These are phyloP conservation scores for Pyrgus malvae DNA, from an alignment of 2,888 invertebrate species.

Conservation along the genomic window DNA sequence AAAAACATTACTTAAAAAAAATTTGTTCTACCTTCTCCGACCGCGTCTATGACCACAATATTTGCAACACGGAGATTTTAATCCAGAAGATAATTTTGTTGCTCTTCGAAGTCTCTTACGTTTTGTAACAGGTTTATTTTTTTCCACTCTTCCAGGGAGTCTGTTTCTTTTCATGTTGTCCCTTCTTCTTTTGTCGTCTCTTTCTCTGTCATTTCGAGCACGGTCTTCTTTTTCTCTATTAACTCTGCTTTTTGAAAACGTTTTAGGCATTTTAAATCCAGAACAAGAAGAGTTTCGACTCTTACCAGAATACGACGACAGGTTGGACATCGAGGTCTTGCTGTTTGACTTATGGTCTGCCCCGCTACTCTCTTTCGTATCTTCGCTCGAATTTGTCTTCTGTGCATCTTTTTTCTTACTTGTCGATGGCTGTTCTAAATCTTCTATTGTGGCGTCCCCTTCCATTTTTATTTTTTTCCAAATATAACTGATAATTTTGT, in stretches of 20 bases:
- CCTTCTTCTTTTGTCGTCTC: slow-evolving; percentile 33
- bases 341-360: slow-evolving; percentile 40
- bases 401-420: slow-evolving; percentile 32
- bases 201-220: slow-evolving; percentile 26
- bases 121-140: slow-evolving; percentile 38
- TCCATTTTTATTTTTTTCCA: slow-evolving; percentile 51
- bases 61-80: slow-evolving; percentile 39
- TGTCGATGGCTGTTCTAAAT: slow-evolving; percentile 31
- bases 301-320: slow-evolving; percentile 33
- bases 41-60: slow-evolving; percentile 59
- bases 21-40: slow-evolving; percentile 62
- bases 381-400: slow-evolving; percentile 30
- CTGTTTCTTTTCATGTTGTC: background rate
- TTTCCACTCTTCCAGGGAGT: slow-evolving; percentile 44
- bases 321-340: slow-evolving; percentile 37
- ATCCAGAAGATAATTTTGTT: slow-evolving; percentile 42
- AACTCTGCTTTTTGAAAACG: slow-evolving; percentile 31
- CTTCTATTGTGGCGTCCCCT: slow-evolving; percentile 45
- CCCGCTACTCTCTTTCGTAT: slow-evolving; percentile 31
- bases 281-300: slow-evolving; percentile 35
- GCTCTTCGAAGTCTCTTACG: slow-evolving; percentile 29
- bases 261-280: slow-evolving; percentile 1
- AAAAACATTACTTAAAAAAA: slow-evolving; percentile 6
- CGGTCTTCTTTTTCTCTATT: slow-evolving; percentile 27
- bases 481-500: slow-evolving; percentile 54